Evolutionary conservation across 2,797 vertebrate species (phyloP), one percentile per base, ranked within the genome.

Genomic region (Chelmon rostratus): DNA sequence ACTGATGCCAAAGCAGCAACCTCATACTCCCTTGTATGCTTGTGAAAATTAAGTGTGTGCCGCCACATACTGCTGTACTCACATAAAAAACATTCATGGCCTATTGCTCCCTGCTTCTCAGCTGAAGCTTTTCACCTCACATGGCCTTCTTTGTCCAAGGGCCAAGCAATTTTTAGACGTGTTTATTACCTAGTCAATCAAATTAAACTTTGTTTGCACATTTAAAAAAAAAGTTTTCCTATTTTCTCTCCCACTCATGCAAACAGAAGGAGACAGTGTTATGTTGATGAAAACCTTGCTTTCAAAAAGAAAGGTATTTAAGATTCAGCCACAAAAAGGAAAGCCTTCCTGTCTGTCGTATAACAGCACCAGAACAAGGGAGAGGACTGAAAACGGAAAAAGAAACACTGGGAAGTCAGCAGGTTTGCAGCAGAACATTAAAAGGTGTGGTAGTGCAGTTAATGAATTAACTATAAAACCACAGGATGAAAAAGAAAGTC

Each of bases 401-500:
- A 90, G 35, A 93, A 91, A 90, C 91, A 83, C 81, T 85, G n/a
- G 82, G 82, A 94, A 95, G 93, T 95, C 93, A 96, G 95, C 96
- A 97, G 94, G 95, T 97, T 96, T 82, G 85, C 78, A 88, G 88
- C 73, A 83, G 65, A 95, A 93, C 92, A 94, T 94, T 94, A 91
- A 86, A 95, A 95, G 95, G 96, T 95, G 96, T 96, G 96, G 96
- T 93, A 94, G 90, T 93, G 95, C 95, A 94, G 94, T 95, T 94
- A 95, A 96, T 97, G 96, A 97, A 97, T 97, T 96, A 96, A 95
- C 93, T 95, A 94, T 90, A 94, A 96, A 96, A 96, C 94, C 94
- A 93, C 93, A 80, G 73, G 88, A 93, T 92, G 85, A 93, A 94
- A 93, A 90, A 93, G 88, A 94, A 95, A 94, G 90, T 94, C 94